Evolutionary conservation across 2,797 vertebrate species (phyloP).

Genomic region (Sphaeramia orbicularis): DNA sequence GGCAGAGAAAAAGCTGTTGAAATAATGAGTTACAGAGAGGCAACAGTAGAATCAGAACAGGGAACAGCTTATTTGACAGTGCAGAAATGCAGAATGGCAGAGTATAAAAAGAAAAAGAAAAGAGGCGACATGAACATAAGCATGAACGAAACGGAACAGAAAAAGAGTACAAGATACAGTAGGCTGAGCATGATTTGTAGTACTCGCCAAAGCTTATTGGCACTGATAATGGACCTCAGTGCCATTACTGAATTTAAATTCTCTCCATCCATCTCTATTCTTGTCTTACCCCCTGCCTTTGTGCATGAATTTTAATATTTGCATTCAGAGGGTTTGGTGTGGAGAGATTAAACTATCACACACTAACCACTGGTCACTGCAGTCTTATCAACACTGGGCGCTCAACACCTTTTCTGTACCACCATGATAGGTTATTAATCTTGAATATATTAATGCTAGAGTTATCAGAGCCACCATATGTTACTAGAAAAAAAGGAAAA

Average conservation of each 20-base stretch:
- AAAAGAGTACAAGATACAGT: constrained; percentile 1
- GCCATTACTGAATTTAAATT: constrained; percentile 35
- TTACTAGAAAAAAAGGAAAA: no score
- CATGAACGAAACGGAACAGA: constrained; percentile 1
- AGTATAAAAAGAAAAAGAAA: constrained; percentile 1
- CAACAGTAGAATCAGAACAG: constrained; percentile 13
- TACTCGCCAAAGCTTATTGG: constrained; percentile 26
- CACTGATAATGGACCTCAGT: constrained; percentile 34
- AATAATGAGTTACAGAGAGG: constrained; percentile 19
- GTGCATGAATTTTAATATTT: constrained; percentile 52
- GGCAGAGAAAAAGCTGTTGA: constrained; percentile 13
- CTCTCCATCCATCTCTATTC: constrained; percentile 22
- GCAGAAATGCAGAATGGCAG: background rate
- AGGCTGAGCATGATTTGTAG: constrained; percentile 20
- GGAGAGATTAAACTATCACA: constrained; percentile 17
- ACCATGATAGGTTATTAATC: constrained; percentile 6
- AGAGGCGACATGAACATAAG: constrained; percentile 4
- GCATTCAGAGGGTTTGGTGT: constrained; percentile 3
- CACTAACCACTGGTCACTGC: constrained; percentile 19
- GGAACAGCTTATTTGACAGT: constrained; percentile 9
- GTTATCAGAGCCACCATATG: background rate
- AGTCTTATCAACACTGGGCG: constrained; percentile 12
- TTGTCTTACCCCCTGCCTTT: constrained; percentile 20
- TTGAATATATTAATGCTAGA: background rate
- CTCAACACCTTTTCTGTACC: constrained; percentile 2